A percentile compares a stretch with the other conserved stretches of the same genome.
Evolutionary conservation across 2,797 vertebrate genomes (phyloP).

Genomic region (Rhadinocentrus ornatus): DNA sequence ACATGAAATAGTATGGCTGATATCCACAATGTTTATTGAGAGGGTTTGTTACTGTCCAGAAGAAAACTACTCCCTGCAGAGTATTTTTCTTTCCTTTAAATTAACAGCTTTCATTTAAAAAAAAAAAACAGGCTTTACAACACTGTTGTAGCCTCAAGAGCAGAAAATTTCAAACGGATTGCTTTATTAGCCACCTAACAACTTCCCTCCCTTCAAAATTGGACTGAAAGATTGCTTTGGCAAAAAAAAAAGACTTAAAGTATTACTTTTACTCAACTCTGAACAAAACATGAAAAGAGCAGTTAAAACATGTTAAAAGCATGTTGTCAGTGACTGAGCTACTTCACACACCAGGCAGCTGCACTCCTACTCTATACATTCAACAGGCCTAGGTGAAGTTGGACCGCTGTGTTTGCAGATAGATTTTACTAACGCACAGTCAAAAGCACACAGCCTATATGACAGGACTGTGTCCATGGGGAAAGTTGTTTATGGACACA

Average conservation of each 20-base stretch:
- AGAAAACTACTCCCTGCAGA: constrained; percentile 26
- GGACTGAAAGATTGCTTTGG: constrained; percentile 61
- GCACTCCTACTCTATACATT: constrained; percentile 70
- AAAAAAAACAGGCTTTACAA: constrained; percentile 24
- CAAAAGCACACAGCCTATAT: constrained; percentile 40
- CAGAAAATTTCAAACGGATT: constrained; percentile 20
- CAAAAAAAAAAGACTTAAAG: constrained; percentile 57
- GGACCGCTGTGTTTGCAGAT: constrained; percentile 51
- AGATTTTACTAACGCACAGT: constrained; percentile 21
- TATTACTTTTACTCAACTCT: constrained; percentile 47
- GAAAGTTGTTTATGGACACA: constrained; percentile 59
- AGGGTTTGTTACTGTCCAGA: constrained; percentile 17
- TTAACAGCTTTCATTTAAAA: constrained; percentile 26
- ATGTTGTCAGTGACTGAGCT: constrained; percentile 50
- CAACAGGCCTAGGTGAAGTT: constrained; percentile 61
- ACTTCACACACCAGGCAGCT: constrained; percentile 30
- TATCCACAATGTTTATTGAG: constrained; percentile 59
- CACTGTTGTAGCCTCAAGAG: constrained; percentile 2
- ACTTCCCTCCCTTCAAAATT: constrained; percentile 5
- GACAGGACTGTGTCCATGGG: constrained; percentile 25
- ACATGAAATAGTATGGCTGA: constrained; percentile 76
- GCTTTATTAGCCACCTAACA: constrained; percentile 39
- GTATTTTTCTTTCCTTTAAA: not conserved
- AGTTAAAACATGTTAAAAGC: constrained; percentile 62
- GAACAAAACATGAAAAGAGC: constrained; percentile 43